Percentiles rank a stretch among this genome's conserved stretches.
These are phyloP conservation scores for Vannuccia rotundouncinata DNA, from an alignment of 2,888 invertebrate genomes.

Conservation along the genomic window DNA sequence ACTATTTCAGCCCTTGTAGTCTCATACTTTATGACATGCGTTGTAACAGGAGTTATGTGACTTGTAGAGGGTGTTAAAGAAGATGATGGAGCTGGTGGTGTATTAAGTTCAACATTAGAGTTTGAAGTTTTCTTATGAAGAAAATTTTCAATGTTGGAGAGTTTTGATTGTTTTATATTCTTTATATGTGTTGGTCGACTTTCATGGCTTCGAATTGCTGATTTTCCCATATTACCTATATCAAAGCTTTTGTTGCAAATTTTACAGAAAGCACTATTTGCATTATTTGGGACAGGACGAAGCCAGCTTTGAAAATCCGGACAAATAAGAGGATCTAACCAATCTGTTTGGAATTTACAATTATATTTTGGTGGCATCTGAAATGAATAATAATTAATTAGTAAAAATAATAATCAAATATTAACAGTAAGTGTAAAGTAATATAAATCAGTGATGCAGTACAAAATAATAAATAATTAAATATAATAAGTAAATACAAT, in stretches of 20 bases:
- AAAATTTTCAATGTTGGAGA: not conserved
- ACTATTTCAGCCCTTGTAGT: slow-evolving; percentile 6
- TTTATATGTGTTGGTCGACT: not conserved
- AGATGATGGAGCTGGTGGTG: too few relatives aligned
- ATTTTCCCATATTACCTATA: not conserved
- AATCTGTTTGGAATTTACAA: not conserved
- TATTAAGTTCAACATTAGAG: too few relatives aligned
- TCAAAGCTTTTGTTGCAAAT: not conserved
- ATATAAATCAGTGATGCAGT: too few relatives aligned
- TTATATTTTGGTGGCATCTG: too few relatives aligned
- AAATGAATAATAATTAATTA: too few relatives aligned
- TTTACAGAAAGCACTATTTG: not conserved
- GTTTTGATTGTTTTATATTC: not conserved
- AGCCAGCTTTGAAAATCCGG: not conserved
- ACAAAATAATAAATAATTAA: too few relatives aligned
- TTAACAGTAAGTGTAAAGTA: too few relatives aligned
- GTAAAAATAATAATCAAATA: too few relatives aligned
- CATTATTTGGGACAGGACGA: not conserved
- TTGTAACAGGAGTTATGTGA: slow-evolving; percentile 25
- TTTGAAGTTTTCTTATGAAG: too few relatives aligned
- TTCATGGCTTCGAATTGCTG: not conserved
- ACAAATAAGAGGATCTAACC: not conserved
- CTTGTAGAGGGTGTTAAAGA: slow-evolving; percentile 35
- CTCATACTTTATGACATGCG: slow-evolving; percentile 36
- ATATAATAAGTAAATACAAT: too few relatives aligned